A percentile compares a stretch with the other conserved stretches of the same genome.
Conservation (phyloP, 2,888 invertebrate species). For the Neria commutata region DNA sequence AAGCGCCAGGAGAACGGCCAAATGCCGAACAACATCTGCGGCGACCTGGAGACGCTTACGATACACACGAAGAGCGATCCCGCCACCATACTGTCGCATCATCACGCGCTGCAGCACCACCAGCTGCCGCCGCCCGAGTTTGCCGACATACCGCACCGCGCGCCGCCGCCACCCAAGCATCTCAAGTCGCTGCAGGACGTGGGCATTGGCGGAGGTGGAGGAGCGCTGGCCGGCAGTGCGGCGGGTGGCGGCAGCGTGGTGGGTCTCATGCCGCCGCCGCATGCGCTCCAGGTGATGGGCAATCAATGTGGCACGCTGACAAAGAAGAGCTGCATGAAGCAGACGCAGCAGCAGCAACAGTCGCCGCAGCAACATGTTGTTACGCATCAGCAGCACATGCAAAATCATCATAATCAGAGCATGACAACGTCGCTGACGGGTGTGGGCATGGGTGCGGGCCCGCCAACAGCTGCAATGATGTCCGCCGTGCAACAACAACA, state of each 20-base stretch:
- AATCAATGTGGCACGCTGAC: constrained; percentile 76
- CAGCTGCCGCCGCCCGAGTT: constrained; percentile 87
- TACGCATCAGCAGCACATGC: constrained; percentile 51
- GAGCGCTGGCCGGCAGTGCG: constrained; percentile 54
- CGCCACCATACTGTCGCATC: constrained; percentile 75
- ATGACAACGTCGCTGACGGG: constrained; percentile 64
- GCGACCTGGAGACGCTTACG: constrained; percentile 73
- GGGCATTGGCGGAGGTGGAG: constrained; percentile 63
- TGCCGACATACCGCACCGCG: constrained; percentile 79
- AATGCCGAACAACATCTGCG: constrained; percentile 87
- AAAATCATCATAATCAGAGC: constrained; percentile 61
- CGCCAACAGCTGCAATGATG: constrained; percentile 40
- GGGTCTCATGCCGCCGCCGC: constrained; percentile 73
- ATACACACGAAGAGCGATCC: constrained; percentile 71
- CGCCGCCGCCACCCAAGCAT: constrained; percentile 77
- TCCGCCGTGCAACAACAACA: constrained; percentile 44
- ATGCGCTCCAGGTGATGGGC: constrained; percentile 76
- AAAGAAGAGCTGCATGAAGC: constrained; percentile 70
- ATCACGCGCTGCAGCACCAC: constrained; percentile 77
- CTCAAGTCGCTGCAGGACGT: constrained; percentile 63
- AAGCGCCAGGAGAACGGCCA: constrained; percentile 83
- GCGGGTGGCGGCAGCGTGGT: constrained; percentile 63
- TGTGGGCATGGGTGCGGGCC: constrained; percentile 78
- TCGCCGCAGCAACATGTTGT: constrained; percentile 43
- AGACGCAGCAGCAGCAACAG: constrained; percentile 47